Evolutionary conservation across 1,140 invertebrate species (phyloP), one percentile per base, ranked within the genome.

Genomic region (Hypsibius dujardini): DNA sequence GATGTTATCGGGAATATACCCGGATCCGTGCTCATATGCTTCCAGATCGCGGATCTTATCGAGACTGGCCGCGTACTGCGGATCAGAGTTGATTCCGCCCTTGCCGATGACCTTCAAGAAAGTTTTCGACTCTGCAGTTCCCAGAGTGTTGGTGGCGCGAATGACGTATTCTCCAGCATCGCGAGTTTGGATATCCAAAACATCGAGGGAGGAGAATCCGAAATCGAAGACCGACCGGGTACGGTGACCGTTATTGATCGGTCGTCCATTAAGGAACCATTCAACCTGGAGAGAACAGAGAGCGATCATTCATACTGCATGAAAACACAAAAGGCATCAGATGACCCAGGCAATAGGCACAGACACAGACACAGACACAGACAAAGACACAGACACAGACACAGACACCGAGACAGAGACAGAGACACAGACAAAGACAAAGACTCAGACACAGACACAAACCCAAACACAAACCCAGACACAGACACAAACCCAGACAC

Each of bases 251-350:
- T 91, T 86, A 40, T 88, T 77, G n/a, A 83, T 73, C 47, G 81
- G 89, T 74, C 86, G 82, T 60, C 92, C 93, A 80, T 99, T 95
- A 45, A 91, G 88, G 77, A 94, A 90, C 95, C 95, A 98, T 75
- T 98, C 92, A 2, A 98, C 89, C n/a, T n/a, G n/a, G n/a, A n/a
- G n/a, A n/a, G n/a, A n/a, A n/a, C n/a, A n/a, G n/a, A n/a, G n/a
- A n/a, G n/a, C n/a, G n/a, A n/a, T n/a, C n/a, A n/a, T n/a, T n/a
- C n/a, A n/a, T n/a, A n/a, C n/a, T n/a, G n/a, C n/a, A n/a, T n/a
- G n/a, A n/a, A n/a, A n/a, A n/a, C n/a, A n/a, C n/a, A n/a, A n/a
- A n/a, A n/a, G n/a, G n/a, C n/a, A n/a, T n/a, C n/a, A n/a, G n/a
- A n/a, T n/a, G n/a, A n/a, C n/a, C n/a, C n/a, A n/a, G n/a, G n/a